Base-by-base conservation (phyloP, 2,797 vertebrate species). In the Myripristis jacobus region DNA sequence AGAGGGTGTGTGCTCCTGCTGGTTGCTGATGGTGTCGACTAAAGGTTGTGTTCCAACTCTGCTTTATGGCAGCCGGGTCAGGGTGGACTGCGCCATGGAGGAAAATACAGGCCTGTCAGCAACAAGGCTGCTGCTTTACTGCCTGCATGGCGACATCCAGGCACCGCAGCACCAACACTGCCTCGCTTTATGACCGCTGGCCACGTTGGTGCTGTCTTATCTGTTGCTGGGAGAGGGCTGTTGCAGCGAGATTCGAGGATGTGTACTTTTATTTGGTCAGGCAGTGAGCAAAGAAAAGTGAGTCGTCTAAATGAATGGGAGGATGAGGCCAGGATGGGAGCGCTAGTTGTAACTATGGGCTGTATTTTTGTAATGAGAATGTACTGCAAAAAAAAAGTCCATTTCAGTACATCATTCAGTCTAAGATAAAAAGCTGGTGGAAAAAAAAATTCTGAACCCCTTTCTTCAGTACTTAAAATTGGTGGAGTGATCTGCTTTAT, bases 21-120 rank as follows among this genome's bases (percentile, higher is more conserved):
- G 2, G 77, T 83, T 88, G 75, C 69, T 1, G 11, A 34, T 69
- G 74, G 74, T 64, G 55, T 77, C 69, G 93, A 85, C 85, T 93
- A 94, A 95, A 95, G 94, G 93, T 94, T 93, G 79, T 5, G 70
- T 92, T 94, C 91, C 94, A 94, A 83, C 91, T 88, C 82, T 22
- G 34, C 90, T 94, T 94, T 94, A 95, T 94, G 91, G 81, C 79
- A 19, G 59, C 81, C 27, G 38, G 81, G 80, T 76, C 79, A 25
- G 59, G 87, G 79, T 61, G 68, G 67, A 64, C 44, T 24, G 10
- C 71, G 50, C 43, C 6, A 25, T 16, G 0, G 50, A 52, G 56
- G 53, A 73, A 80, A 85, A 87, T 63, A 66, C 70, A 8, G 54
- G 2, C 21, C 66, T 24, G 79, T 93, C 91, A 91, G 88, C 90